Base-by-base conservation (phyloP, 2,888 invertebrate genomes). In the Drosophila infuscata region DNA sequence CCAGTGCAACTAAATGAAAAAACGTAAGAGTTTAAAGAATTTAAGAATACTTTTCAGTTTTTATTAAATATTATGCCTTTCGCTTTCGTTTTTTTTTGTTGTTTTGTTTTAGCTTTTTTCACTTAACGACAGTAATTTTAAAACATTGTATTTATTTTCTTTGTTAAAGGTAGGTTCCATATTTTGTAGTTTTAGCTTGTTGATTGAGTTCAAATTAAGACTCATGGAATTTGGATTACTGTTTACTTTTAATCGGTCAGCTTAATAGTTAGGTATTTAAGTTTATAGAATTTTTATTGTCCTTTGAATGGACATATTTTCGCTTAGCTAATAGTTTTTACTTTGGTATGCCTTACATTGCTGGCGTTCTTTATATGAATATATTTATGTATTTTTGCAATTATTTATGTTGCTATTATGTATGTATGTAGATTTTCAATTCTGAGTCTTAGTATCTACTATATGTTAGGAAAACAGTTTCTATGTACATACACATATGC, bases 281-380 rank as follows among this genome's bases (percentile, higher is more conserved):
- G 76, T 79, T 71, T 70, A 72, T 78, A 81, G 77, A 85, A 83
- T 81, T 69, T 89, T 91, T 91, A 88, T 91, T 91, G 91, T 91
- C 91, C 91, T 68, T 74, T 79, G 57, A 81, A 76, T 91, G 91
- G 91, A 91, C 90, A 91, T 89, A 81, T 81, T 70, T 77, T 74
- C 61, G 46, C 81, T 90, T 83, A 83, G 66, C 79, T 83, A 79
- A 76, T 79, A 82, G 82, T 41, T 33, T 38, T 48, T 48, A 38
- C 63, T 58, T 66, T 81, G 43, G 51, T 57, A 51, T 71, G 82
- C 68, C 75, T 70, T 64, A 68, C 70, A 78, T 67, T 72, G 70
- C 62, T 73, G 82, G 76, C 73, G 41, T 59, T 70, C 35, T 69
- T 46, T 53, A 32, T 74, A 43, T 58, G 41, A 43, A 36, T 68